phyloP scores from a whole-genome alignment of 1,140 invertebrate species.

The Homarus americanus region DNA sequence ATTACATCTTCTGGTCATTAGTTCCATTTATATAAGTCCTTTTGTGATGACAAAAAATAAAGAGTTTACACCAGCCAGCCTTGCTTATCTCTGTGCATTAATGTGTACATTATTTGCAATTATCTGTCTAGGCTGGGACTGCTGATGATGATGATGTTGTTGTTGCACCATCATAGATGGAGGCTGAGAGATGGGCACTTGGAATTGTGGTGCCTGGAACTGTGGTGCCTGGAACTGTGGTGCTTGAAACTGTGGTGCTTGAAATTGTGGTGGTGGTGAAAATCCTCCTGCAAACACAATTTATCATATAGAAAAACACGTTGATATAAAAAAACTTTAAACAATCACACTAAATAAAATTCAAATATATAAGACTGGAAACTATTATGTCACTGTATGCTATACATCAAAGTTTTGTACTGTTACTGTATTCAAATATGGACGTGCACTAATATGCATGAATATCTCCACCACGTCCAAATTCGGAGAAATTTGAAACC shows the following conservation, averaged over 20 bases:
- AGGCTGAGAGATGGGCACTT: conserved; percentile 2
- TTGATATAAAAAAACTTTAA: no score
- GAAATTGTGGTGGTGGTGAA: conserved; percentile 55
- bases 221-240: conserved; percentile 50
- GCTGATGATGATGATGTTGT: conserved; percentile 19
- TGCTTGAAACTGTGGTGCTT: conserved; percentile 13
- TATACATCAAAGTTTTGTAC: no score
- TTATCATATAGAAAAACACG: not conserved
- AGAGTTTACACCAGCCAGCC: not conserved
- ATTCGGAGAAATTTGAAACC: no score
- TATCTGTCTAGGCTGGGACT: conserved; percentile 60
- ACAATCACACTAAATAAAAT: no score
- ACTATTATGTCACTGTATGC: no score
- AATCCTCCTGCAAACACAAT: conserved; percentile 38
- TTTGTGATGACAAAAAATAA: not conserved
- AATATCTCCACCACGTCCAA: no score
- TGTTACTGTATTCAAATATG: no score
- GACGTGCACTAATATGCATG: no score
- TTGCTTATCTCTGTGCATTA: conserved; percentile 59
- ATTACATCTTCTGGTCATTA: not conserved
- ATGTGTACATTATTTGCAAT: conserved; percentile 51
- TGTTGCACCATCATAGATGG: conserved; percentile 5
- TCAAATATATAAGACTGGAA: no score
- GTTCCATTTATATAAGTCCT: not conserved
- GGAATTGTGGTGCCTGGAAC: not conserved